Evolutionary conservation across 1,140 invertebrate species (phyloP), one percentile per base, ranked within the genome.

Genomic region (Lethrus apterus): DNA sequence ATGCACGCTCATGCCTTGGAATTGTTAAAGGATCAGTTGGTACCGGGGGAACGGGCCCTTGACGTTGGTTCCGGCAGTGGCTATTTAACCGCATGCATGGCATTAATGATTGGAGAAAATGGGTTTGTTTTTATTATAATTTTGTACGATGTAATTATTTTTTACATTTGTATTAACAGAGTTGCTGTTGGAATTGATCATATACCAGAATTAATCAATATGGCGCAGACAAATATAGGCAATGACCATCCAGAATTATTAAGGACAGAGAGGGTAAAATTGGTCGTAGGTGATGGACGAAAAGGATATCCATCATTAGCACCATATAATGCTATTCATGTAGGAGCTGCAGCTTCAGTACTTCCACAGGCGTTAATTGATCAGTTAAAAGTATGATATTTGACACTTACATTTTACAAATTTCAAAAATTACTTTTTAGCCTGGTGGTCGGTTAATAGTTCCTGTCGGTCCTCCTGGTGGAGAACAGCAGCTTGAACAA

Each of bases 1-100:
- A 99, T 98, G 95, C 94, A 98, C 74, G 93, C 92, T 9, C 85
- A 93, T 76, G 93, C 93, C 33, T 72, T 98, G 55, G 92, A 98
- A 73, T 72, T 84, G 34, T 71, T 98, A 46, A 80, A 84, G 58
- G 83, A 89, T 54, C 86, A 95, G 56, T 67, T 98, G 30, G 69
- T 74, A 30, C 78, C 81, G 57, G 90, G 93, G 32, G 79, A 77
- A 23, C 81, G 72, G 64, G 91, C 88, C 11, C 70, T 98, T 33
- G 95, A 98, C 75, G 90, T 98, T 46, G 94, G 94, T 7, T 96
- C 89, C 52, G 94, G 94, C 13, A 93, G 88, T 62, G 93, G 93
- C 3, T 97, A 96, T 67, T 76, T 98, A 9, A 96, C 93, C 21
- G 85, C 89, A n/a, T 97, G 93, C 60, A 93, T 98, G 84, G 86